Evolutionary conservation across 1,140 invertebrate genomes (phyloP).

Genomic region (Zelostemma sp.): DNA sequence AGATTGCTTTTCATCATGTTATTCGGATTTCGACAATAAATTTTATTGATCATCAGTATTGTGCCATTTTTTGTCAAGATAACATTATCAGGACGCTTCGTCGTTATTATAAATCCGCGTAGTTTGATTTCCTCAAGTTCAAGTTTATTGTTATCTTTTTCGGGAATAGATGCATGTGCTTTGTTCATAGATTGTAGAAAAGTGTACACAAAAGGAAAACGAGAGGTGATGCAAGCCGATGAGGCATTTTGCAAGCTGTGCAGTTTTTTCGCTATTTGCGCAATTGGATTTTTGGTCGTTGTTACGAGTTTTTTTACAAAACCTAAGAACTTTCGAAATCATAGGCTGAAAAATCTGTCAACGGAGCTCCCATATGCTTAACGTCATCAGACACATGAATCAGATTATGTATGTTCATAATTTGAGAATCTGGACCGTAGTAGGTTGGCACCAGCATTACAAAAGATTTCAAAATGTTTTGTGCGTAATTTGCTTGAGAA

Average conservation of each 20-base stretch:
- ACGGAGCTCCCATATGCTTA: constrained; percentile 12
- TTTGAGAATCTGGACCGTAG: constrained; percentile 25
- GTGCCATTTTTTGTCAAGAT: constrained; percentile 6
- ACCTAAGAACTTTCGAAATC: constrained; percentile 24
- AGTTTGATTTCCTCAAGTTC: constrained; percentile 12
- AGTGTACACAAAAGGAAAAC: too few species aligned
- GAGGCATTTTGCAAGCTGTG: too few species aligned
- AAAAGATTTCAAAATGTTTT: constrained; percentile 24
- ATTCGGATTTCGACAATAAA: constrained; percentile 3
- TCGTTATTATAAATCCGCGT: constrained; percentile 18
- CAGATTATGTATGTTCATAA: constrained; percentile 33
- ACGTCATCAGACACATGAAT: constrained; percentile 29
- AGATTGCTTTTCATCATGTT: too few species aligned
- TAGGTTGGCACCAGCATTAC: constrained; percentile 7
- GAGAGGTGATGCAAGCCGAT: too few species aligned
- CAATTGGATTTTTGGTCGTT: constrained; percentile 8
- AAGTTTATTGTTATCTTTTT: constrained; percentile 11
- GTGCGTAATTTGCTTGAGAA: constrained; percentile 15
- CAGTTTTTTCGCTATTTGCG: constrained; percentile 17
- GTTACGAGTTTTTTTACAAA: constrained; percentile 11
- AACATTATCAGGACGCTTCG: too few species aligned
- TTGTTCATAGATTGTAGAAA: neutral
- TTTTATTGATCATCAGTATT: constrained; percentile 20
- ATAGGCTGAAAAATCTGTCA: constrained; percentile 24
- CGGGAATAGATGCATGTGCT: neutral